Percentiles rank a stretch among this genome's conserved stretches.
phyloP scores from a whole-genome alignment of 35 echinoderm and acorn worm species.

The Hemicentrotus pulcherrimus region DNA sequence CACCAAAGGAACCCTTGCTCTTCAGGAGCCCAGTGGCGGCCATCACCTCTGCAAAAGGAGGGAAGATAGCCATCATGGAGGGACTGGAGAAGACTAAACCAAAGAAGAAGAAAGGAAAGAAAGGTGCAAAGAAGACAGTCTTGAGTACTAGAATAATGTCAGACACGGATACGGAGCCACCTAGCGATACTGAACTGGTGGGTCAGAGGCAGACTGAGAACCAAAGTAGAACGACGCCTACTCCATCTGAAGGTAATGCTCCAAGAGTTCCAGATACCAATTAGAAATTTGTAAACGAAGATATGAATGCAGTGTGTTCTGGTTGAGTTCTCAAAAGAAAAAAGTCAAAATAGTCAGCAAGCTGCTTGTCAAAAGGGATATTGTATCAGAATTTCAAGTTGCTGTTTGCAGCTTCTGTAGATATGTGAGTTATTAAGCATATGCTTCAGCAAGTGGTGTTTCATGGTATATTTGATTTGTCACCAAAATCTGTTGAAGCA shows the following conservation, averaged over 20 bases:
- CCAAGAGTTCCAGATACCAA: not conserved
- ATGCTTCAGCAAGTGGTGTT: no score
- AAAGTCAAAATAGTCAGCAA: no score
- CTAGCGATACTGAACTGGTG: constrained; percentile 22
- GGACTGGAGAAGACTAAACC: constrained; percentile 54
- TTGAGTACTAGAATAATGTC: constrained; percentile 46
- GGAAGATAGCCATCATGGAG: constrained; percentile 55
- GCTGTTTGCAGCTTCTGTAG: no score
- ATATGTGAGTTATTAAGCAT: no score
- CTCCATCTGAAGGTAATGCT: not conserved
- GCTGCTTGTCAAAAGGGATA: no score
- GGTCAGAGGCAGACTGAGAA: not conserved
- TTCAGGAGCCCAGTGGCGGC: constrained; percentile 86
- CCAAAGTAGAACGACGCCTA: not conserved
- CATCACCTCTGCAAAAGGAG: constrained; percentile 76
- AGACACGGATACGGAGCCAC: constrained; percentile 53
- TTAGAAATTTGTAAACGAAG: no score
- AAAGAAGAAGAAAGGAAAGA: constrained; percentile 48
- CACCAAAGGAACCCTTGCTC: constrained; percentile 54
- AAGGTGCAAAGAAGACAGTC: constrained; percentile 48
- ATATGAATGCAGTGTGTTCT: no score
- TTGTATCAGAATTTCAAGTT: no score
- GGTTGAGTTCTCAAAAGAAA: no score
- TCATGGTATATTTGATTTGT: no score
- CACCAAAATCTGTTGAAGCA: no score